phyloP scores from a whole-genome alignment of 2,113 vertebrate genomes.

The Tyto alba region DNA sequence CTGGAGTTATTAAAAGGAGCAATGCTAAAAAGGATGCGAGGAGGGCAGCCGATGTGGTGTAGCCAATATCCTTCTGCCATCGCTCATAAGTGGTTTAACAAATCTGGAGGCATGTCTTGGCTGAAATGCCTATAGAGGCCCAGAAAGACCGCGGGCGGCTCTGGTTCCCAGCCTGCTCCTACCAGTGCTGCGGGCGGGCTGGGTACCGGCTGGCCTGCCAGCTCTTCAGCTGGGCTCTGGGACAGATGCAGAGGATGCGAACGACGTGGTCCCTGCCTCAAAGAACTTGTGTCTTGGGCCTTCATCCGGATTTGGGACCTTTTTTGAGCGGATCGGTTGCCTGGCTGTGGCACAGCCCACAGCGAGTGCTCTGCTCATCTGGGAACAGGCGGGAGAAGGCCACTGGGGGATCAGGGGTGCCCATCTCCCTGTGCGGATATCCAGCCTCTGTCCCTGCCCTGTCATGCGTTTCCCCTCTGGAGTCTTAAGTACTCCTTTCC shows the following conservation, averaged over 20 bases:
- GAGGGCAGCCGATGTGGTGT: neutral
- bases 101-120: neutral
- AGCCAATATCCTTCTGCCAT: neutral
- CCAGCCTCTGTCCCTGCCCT: neutral
- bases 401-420: neutral
- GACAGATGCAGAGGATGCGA: neutral
- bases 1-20: neutral
- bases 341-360: neutral
- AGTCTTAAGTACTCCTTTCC: neutral
- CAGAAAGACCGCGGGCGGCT: neutral
- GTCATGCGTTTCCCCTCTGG: neutral
- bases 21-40: neutral
- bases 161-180: neutral
- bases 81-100: neutral
- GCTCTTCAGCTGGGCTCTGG: neutral
- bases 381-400: neutral
- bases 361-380: accelerated
- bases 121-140: neutral
- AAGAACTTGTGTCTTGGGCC: neutral
- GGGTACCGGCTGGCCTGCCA: neutral
- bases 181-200: accelerated
- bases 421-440: neutral
- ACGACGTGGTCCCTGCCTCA: neutral
- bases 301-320: neutral
- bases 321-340: neutral